Conservation (phyloP, 2,888 invertebrate genomes). For the Seira musarum region DNA sequence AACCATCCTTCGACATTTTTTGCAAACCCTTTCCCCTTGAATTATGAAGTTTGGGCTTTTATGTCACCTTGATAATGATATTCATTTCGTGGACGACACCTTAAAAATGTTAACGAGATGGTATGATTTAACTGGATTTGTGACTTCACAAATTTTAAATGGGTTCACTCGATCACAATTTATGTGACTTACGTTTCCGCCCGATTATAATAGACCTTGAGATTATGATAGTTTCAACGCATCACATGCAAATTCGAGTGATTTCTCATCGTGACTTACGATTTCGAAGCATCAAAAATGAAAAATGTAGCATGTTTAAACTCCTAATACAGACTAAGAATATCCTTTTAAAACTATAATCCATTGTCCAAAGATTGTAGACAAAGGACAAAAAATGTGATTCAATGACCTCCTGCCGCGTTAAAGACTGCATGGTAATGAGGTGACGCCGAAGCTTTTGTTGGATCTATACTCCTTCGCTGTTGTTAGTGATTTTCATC, state of each 20-base stretch:
- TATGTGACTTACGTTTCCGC: too few relatives aligned
- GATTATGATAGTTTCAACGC: too few relatives aligned
- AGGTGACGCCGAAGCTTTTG: not conserved
- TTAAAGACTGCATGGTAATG: not conserved
- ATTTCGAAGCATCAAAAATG: not conserved
- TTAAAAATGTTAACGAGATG: too few relatives aligned
- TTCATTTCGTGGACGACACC: not conserved
- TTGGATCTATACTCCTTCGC: too few relatives aligned
- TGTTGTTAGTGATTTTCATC: too few relatives aligned
- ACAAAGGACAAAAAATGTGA: not conserved
- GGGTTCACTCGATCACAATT: too few relatives aligned
- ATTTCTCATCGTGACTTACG: not conserved
- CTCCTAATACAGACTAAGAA: not conserved
- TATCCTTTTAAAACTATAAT: not conserved
- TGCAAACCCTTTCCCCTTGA: too few relatives aligned
- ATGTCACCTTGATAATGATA: not conserved
- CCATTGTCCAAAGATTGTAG: not conserved
- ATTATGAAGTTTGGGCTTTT: not conserved
- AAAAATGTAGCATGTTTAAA: not conserved
- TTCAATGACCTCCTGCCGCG: not conserved
- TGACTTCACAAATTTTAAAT: too few relatives aligned
- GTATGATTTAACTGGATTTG: too few relatives aligned
- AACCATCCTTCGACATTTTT: not conserved
- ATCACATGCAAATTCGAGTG: not conserved
- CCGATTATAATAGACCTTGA: too few relatives aligned